Conservation (phyloP, 2,797 vertebrate genomes). For the Danio jaintianensis region DNA sequence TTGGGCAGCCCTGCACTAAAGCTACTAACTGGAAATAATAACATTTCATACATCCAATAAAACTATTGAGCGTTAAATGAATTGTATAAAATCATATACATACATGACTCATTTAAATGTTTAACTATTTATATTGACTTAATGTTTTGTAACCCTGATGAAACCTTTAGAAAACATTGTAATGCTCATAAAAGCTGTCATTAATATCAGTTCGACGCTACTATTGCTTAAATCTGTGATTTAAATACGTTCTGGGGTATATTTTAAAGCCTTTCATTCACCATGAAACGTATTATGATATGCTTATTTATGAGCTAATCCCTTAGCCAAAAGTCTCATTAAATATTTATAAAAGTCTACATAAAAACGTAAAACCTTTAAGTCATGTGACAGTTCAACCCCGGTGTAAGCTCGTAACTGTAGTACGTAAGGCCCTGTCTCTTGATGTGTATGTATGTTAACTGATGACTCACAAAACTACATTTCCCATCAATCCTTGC, state of each 20-base stretch:
- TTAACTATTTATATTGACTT: too few species aligned
- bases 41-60: too few species aligned
- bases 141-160: background rate
- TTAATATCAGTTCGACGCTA: background rate
- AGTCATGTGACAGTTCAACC: constrained; percentile 33
- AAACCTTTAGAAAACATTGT: too few species aligned
- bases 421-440: constrained; percentile 54
- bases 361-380: background rate
- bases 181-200: constrained; percentile 1
- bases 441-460: accelerated
- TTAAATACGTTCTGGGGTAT: background rate
- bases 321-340: background rate
- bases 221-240: too few species aligned
- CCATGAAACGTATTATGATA: background rate
- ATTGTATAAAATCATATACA: too few species aligned
- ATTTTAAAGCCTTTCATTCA: background rate
- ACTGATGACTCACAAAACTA: constrained; percentile 44
- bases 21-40: too few species aligned
- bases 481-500: constrained; percentile 68
- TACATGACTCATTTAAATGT: too few species aligned
- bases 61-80: too few species aligned
- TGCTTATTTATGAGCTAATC: background rate
- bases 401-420: constrained; percentile 65
- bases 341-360: constrained; percentile 34
- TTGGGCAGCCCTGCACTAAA: too few species aligned